Evolutionary conservation across 2,113 vertebrate genomes (phyloP).

Genomic region (Clarias gariepinus): DNA sequence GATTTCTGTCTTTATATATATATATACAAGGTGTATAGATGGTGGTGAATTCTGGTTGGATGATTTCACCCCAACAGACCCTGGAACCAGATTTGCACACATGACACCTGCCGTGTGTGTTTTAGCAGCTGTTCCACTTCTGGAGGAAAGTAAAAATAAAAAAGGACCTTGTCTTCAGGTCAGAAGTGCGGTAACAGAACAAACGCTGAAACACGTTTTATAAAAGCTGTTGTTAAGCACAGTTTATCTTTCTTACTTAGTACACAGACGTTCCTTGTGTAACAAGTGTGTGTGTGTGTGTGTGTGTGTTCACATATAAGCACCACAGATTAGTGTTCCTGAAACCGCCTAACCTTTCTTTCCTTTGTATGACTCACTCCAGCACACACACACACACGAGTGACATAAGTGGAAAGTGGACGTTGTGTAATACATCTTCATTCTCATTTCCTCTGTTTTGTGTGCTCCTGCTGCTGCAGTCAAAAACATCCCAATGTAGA

Average conservation of each 20-base stretch:
- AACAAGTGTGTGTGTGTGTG: not conserved
- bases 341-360: slow-evolving; percentile 7
- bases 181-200: not conserved
- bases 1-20: no score
- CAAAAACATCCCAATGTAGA: slow-evolving; percentile 22
- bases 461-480: not conserved
- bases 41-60: no score
- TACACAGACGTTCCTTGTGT: not conserved
- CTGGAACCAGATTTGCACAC: no score
- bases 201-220: not conserved
- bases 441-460: slow-evolving; percentile 39
- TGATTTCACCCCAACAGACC: no score
- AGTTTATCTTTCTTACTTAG: not conserved
- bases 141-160: no score
- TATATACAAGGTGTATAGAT: no score
- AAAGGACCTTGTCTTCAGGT: not conserved
- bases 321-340: not conserved
- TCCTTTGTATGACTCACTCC: slow-evolving; percentile 34
- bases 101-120: no score
- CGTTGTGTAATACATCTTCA: slow-evolving; percentile 36
- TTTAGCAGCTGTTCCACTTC: no score
- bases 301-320: not conserved
- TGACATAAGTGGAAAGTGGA: slow-evolving; percentile 28
- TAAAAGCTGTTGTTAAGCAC: not conserved
- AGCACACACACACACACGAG: slow-evolving; percentile 25